phyloP scores from a whole-genome alignment of 2,113 vertebrate species.

The Fulmarus glacialis region DNA sequence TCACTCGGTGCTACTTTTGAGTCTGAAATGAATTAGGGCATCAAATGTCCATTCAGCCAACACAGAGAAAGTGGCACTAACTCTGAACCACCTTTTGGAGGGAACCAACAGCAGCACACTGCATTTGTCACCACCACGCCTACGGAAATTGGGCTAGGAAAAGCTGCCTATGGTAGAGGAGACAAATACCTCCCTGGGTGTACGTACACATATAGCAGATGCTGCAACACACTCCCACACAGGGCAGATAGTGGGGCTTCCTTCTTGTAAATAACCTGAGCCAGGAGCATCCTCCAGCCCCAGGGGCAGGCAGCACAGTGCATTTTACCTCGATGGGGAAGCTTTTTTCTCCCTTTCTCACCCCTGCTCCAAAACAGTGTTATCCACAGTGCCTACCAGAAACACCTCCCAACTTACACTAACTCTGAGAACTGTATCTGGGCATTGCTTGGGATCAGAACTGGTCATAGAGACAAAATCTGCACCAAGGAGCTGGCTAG shows the following conservation, averaged over 20 bases:
- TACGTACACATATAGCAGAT: background rate
- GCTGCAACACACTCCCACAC: background rate
- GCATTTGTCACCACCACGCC: background rate
- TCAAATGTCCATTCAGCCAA: background rate
- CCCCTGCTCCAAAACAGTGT: background rate
- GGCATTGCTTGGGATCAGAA: background rate
- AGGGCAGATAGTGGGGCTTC: background rate
- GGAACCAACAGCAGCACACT: background rate
- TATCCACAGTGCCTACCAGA: background rate
- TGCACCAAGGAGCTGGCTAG: background rate
- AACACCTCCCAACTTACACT: background rate
- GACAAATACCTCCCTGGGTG: background rate
- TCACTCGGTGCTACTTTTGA: background rate
- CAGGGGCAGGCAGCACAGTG: background rate
- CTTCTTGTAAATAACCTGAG: background rate
- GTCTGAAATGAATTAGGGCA: background rate
- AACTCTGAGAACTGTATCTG: background rate
- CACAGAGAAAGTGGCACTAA: background rate
- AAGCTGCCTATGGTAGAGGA: background rate
- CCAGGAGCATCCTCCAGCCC: background rate
- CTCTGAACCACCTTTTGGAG: background rate
- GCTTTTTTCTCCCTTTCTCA: background rate
- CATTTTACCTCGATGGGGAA: background rate
- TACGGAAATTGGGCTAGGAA: background rate
- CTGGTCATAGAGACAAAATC: background rate